Evolutionary conservation across 53 echinoderm and acorn worm species (phyloP).

Genomic region (Antedon mediterranea): DNA sequence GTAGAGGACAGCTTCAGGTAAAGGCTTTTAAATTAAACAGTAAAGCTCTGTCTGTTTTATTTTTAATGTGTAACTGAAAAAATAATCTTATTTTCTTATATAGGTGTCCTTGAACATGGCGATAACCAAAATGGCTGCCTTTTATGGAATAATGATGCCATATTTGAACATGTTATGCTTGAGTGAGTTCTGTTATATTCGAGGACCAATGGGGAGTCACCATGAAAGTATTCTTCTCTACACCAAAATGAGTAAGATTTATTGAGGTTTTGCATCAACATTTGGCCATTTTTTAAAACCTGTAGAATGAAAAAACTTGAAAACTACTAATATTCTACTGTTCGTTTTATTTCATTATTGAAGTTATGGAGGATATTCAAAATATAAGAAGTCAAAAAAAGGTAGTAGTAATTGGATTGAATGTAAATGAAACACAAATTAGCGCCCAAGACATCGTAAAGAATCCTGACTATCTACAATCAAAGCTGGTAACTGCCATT

Average conservation of each 20-base stretch:
- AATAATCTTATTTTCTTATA: background rate
- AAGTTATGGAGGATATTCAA: background rate
- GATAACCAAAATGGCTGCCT: slow-evolving; percentile 30
- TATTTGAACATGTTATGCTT: slow-evolving; percentile 54
- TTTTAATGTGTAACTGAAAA: too few species aligned
- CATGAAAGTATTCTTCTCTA: slow-evolving; percentile 61
- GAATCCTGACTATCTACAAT: background rate
- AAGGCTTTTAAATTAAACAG: background rate
- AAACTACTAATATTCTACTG: too few species aligned
- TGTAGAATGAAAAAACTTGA: too few species aligned
- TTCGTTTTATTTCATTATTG: background rate
- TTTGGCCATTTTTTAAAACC: too few species aligned
- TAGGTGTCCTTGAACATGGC: slow-evolving; percentile 54
- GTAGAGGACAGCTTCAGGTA: slow-evolving; percentile 74
- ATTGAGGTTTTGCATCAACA: too few species aligned
- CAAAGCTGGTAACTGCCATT: background rate
- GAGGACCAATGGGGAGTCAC: slow-evolving; percentile 46
- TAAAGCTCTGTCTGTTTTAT: too few species aligned
- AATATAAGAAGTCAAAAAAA: background rate
- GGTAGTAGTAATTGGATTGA: background rate
- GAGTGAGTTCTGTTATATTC: slow-evolving; percentile 76
- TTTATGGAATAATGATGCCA: slow-evolving; percentile 76
- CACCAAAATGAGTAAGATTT: slow-evolving; percentile 54
- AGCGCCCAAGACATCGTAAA: background rate
- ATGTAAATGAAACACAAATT: background rate